Conservation (phyloP, 2,888 invertebrate genomes). For the Cephalotes varians region DNA sequence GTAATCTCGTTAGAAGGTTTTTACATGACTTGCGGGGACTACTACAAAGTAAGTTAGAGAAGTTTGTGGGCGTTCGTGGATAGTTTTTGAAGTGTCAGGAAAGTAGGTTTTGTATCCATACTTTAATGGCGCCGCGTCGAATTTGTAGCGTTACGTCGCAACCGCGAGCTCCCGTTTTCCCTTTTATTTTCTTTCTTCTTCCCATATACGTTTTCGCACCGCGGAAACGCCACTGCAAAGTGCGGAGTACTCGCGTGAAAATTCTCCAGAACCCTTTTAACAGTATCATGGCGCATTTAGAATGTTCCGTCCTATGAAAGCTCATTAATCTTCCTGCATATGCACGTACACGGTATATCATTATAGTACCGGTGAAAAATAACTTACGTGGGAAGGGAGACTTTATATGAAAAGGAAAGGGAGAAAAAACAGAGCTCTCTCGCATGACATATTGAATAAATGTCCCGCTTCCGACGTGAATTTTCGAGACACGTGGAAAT, state of each 20-base stretch:
- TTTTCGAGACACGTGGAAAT: constrained; percentile 25
- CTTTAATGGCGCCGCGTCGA: constrained; percentile 33
- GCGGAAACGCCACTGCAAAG: constrained; percentile 19
- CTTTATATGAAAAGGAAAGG: not conserved
- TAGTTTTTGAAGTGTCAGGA: constrained; percentile 11
- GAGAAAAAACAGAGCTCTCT: not conserved
- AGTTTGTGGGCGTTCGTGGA: constrained; percentile 24
- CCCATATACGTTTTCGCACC: constrained; percentile 9
- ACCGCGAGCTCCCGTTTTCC: too few species aligned
- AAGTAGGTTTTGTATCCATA: constrained; percentile 26
- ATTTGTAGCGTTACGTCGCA: constrained; percentile 9
- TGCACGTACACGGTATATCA: not conserved
- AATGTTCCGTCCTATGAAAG: constrained; percentile 10
- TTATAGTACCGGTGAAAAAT: constrained; percentile 5
- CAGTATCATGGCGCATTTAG: constrained; percentile 18
- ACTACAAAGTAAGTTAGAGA: constrained; percentile 25
- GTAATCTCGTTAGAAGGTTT: constrained; percentile 21
- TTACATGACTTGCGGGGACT: not conserved
- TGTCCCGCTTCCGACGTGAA: not conserved
- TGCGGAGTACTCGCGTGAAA: constrained; percentile 5
- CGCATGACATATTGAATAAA: constrained; percentile 10
- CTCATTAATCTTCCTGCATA: constrained; percentile 42
- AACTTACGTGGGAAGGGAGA: constrained; percentile 6
- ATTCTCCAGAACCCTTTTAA: constrained; percentile 18
- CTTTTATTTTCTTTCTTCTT: not conserved